These are phyloP conservation scores for Melolontha melolontha DNA, from an alignment of 2,888 invertebrate species.

Conservation along the genomic window DNA sequence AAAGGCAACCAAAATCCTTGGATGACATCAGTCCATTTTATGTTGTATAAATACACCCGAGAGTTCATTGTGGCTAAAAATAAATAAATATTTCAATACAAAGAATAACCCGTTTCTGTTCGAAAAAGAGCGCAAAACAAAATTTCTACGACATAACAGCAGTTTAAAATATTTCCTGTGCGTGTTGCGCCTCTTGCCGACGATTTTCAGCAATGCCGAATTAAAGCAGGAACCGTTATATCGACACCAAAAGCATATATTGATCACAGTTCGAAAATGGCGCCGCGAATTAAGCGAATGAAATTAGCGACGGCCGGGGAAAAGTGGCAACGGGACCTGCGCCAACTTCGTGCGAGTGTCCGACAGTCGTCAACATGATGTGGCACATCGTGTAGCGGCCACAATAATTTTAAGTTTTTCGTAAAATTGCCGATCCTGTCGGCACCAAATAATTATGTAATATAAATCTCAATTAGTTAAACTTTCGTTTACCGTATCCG, in stretches of 20 bases:
- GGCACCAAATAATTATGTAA: slow-evolving; percentile 65
- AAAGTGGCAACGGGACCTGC: slow-evolving; percentile 48
- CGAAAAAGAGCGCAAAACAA: slow-evolving; percentile 25
- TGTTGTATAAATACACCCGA: slow-evolving; percentile 22
- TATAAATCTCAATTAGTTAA: slow-evolving; percentile 61
- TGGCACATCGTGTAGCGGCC: slow-evolving; percentile 66
- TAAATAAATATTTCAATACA: slow-evolving; percentile 39
- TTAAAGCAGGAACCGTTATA: slow-evolving; percentile 6
- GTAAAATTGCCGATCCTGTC: slow-evolving; percentile 63
- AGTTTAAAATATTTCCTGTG: slow-evolving; percentile 27
- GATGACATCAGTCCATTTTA: slow-evolving; percentile 23
- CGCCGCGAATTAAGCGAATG: slow-evolving; percentile 49
- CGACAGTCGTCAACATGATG: slow-evolving; percentile 67
- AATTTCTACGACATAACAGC: slow-evolving; percentile 26
- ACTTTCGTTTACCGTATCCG: slow-evolving; percentile 61
- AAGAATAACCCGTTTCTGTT: slow-evolving; percentile 29
- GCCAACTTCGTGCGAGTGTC: slow-evolving; percentile 56
- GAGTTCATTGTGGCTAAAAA: slow-evolving; percentile 37
- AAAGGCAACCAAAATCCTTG: slow-evolving; percentile 17
- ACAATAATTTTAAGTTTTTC: slow-evolving; percentile 65
- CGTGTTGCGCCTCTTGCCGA: not conserved
- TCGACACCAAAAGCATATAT: slow-evolving; percentile 37
- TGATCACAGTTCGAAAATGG: slow-evolving; percentile 53
- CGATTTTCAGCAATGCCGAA: not conserved
- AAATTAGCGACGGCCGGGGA: slow-evolving; percentile 44